Conservation (phyloP, 2,113 vertebrate species). For the Thamnophis sirtalis region DNA sequence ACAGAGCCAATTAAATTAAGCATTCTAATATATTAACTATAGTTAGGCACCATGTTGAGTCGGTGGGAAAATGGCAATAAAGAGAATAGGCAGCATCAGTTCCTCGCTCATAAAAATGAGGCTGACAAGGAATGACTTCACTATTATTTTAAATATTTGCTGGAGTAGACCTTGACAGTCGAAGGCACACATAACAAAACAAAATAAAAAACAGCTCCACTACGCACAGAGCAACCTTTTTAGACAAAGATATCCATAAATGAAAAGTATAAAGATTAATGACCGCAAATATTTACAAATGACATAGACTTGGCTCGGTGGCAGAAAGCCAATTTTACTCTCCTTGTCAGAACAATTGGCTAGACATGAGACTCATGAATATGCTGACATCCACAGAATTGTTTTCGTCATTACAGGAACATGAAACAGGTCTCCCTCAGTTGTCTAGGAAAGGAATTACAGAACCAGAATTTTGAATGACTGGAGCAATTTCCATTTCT, state of each 20-base stretch:
- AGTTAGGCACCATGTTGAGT: conserved; percentile 16
- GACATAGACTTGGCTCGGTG: neutral
- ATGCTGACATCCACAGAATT: rapidly evolving
- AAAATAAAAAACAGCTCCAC: neutral
- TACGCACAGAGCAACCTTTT: conserved; percentile 22
- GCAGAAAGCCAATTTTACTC: neutral
- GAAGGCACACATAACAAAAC: neutral
- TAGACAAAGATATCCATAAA: neutral
- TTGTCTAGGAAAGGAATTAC: neutral
- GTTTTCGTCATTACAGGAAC: neutral
- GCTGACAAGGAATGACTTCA: neutral
- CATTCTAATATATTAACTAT: conserved; percentile 20
- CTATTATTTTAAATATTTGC: conserved; percentile 34
- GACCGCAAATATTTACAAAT: neutral
- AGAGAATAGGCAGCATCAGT: neutral
- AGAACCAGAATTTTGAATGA: neutral
- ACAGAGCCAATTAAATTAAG: conserved; percentile 42
- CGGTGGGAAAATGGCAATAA: conserved; percentile 32
- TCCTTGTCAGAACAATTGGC: neutral
- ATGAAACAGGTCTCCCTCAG: rapidly evolving
- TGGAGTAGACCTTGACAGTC: conserved; percentile 1
- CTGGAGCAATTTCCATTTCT: neutral
- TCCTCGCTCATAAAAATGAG: neutral
- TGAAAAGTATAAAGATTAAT: conserved; percentile 30
- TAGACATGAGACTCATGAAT: neutral